A percentile compares a stretch with the other conserved stretches of the same genome.
These are phyloP conservation scores for Threskiornis aethiopicus DNA, from an alignment of 2,797 vertebrate species.

Conservation along the genomic window DNA sequence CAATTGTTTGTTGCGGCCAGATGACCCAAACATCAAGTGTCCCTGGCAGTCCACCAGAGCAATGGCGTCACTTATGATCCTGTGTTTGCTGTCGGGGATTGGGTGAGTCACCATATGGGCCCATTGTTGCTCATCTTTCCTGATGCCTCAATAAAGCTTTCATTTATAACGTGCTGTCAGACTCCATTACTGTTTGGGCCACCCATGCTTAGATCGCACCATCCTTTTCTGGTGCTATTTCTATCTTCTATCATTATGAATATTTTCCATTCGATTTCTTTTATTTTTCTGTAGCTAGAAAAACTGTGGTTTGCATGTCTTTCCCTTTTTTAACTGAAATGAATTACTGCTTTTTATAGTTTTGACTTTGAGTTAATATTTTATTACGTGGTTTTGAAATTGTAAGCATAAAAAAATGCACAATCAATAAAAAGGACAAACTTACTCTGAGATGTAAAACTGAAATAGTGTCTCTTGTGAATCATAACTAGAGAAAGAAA, in stretches of 20 bases:
- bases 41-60: neutral
- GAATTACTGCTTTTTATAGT: neutral
- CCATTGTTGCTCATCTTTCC: neutral
- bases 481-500: neutral
- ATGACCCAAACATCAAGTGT: neutral
- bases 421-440: neutral
- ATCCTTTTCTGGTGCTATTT: neutral
- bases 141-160: neutral
- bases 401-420: neutral
- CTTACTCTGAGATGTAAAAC: neutral
- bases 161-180: neutral
- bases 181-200: neutral
- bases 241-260: neutral
- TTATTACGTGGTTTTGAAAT: neutral
- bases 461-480: neutral
- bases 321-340: neutral
- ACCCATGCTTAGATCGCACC: neutral
- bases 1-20: rapidly evolving
- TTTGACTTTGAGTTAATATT: neutral
- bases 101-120: neutral
- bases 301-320: neutral
- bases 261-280: neutral
- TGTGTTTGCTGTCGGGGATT: neutral
- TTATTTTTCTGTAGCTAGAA: neutral
- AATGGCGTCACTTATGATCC: rapidly evolving